Evolutionary conservation across 2,797 vertebrate genomes (phyloP).

Genomic region (Pangasius mekongensis): DNA sequence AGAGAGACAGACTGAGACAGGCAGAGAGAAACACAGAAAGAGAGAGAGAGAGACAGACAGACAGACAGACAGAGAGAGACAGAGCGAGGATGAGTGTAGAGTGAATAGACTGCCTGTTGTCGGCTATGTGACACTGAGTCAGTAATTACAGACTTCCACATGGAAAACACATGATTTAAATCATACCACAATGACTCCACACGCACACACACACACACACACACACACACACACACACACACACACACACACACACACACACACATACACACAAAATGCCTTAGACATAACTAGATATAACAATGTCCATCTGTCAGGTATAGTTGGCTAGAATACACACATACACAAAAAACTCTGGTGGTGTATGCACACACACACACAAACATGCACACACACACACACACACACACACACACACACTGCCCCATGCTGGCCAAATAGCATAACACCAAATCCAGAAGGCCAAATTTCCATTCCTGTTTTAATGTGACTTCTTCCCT

Average conservation of each 20-base stretch:
- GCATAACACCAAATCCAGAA: not conserved
- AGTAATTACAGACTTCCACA: slow-evolving; percentile 8
- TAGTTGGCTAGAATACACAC: not conserved
- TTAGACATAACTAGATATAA: too few species aligned
- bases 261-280: not conserved
- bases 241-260: not conserved
- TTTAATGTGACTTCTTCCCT: not conserved
- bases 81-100: not conserved
- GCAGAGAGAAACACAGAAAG: not conserved
- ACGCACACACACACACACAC: not conserved
- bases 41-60: not conserved
- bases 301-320: not conserved
- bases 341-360: not conserved
- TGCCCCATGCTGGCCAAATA: not conserved
- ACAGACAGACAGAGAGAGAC: not conserved
- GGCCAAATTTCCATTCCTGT: not conserved
- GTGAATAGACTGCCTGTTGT: not conserved
- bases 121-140: slow-evolving; percentile 7
- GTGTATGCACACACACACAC: not conserved
- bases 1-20: not conserved
- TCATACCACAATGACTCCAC: not conserved
- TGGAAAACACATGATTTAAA: not conserved
- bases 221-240: not conserved
- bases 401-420: not conserved
- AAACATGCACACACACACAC: not conserved